A percentile compares a stretch with the other conserved stretches of the same genome.
phyloP scores from a whole-genome alignment of 2,113 vertebrate genomes.

The Phasianus colchicus region DNA sequence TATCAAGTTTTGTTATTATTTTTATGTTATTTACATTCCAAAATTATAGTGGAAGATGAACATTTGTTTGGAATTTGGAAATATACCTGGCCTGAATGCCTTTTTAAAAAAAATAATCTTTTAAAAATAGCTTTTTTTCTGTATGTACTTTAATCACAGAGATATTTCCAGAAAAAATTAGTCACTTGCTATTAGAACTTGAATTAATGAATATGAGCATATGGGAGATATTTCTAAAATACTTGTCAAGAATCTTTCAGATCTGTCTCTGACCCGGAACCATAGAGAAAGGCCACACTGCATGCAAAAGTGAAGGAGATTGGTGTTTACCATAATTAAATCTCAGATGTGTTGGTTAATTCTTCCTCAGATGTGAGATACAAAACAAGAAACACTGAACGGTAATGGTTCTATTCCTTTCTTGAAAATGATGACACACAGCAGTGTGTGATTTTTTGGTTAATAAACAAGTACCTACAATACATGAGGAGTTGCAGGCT shows the following conservation, averaged over 20 bases:
- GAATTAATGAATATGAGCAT: background rate
- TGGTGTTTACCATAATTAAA: slow-evolving; percentile 1
- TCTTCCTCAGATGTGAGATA: background rate
- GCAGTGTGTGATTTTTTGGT: slow-evolving; percentile 42
- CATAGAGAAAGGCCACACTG: background rate
- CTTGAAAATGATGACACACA: slow-evolving; percentile 23
- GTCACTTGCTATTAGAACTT: background rate
- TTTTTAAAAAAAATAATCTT: background rate
- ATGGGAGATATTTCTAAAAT: background rate
- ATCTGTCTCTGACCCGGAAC: background rate
- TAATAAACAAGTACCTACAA: slow-evolving; percentile 19
- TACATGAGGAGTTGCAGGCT: slow-evolving; percentile 3
- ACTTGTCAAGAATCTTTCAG: background rate
- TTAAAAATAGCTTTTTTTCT: background rate
- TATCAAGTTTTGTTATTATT: background rate
- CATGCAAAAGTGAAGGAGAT: background rate
- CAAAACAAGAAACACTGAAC: background rate
- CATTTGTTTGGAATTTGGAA: background rate
- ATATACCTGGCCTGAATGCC: background rate
- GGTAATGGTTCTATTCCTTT: slow-evolving; percentile 1
- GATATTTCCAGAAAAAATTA: background rate
- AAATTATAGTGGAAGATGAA: background rate
- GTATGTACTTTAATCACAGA: background rate
- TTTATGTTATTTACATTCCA: background rate
- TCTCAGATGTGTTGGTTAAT: slow-evolving; percentile 39